phyloP scores from a whole-genome alignment of 2,113 vertebrate genomes.

The Romanogobio albipinnatus region DNA sequence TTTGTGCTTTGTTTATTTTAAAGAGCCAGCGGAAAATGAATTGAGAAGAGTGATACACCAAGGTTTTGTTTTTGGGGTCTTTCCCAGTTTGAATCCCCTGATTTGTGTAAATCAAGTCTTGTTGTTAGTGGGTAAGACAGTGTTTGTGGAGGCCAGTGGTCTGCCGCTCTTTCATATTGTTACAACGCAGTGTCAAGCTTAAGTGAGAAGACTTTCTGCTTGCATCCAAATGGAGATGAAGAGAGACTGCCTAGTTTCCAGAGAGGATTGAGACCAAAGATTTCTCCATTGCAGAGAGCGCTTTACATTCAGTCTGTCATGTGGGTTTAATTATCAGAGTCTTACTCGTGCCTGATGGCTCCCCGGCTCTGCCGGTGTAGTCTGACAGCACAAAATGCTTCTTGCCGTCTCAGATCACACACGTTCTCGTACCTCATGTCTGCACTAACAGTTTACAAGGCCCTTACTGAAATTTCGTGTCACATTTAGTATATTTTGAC shows the following conservation, averaged over 20 bases:
- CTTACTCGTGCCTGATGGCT: slow-evolving; percentile 33
- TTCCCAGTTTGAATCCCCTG: slow-evolving; percentile 46
- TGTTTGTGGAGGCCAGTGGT: slow-evolving; percentile 27
- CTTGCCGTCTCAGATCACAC: slow-evolving; percentile 7
- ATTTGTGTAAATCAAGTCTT: slow-evolving; percentile 41
- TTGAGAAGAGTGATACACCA: slow-evolving; percentile 34
- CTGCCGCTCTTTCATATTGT: slow-evolving; percentile 23
- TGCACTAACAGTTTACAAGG: slow-evolving; percentile 10
- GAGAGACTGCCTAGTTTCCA: slow-evolving; percentile 32
- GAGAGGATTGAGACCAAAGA: neutral
- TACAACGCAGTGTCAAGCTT: slow-evolving; percentile 6
- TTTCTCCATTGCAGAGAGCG: slow-evolving; percentile 19
- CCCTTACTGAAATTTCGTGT: slow-evolving; percentile 6
- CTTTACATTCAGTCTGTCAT: slow-evolving; percentile 46
- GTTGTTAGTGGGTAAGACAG: slow-evolving; percentile 28
- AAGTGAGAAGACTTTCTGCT: slow-evolving; percentile 17
- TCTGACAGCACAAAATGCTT: slow-evolving; percentile 8
- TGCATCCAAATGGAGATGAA: slow-evolving; percentile 44
- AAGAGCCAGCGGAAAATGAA: slow-evolving; percentile 8
- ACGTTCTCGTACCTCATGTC: slow-evolving; percentile 6
- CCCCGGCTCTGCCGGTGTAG: neutral
- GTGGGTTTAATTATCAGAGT: slow-evolving; percentile 53
- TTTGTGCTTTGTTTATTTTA: slow-evolving; percentile 73
- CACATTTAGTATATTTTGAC: slow-evolving; percentile 13
- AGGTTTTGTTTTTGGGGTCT: slow-evolving; percentile 52